phyloP scores from a whole-genome alignment of 2,888 invertebrate genomes.

The Drosophila multiciliata region DNA sequence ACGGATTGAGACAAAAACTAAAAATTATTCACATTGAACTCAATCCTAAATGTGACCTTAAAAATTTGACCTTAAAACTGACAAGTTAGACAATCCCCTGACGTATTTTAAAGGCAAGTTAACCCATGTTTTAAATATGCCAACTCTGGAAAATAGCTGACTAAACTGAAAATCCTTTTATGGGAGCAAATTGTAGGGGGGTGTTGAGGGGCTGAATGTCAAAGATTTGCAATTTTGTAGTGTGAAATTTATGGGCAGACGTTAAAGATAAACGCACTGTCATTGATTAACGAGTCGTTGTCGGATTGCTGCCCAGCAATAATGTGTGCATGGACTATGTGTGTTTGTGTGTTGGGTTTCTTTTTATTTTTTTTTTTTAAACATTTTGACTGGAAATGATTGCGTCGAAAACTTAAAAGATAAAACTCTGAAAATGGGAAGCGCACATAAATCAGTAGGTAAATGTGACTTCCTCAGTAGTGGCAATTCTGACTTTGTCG shows the following conservation, averaged over 20 bases:
- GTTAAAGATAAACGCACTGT: conserved; percentile 77
- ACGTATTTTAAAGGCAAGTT: conserved; percentile 1
- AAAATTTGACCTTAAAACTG: neutral
- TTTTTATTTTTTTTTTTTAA: conserved; percentile 37
- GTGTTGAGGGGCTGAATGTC: conserved; percentile 23
- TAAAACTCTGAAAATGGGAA: conserved; percentile 67
- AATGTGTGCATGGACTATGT: conserved; percentile 21
- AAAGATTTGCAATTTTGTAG: conserved; percentile 75
- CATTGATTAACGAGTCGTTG: conserved; percentile 73
- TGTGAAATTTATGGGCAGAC: conserved; percentile 71
- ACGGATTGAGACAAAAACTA: neutral
- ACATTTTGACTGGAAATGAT: conserved; percentile 79
- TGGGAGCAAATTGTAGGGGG: conserved; percentile 22
- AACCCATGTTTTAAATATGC: conserved; percentile 34
- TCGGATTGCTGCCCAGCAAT: conserved; percentile 44
- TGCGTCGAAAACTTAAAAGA: conserved; percentile 76
- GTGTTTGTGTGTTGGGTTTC: conserved; percentile 21
- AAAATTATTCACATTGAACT: neutral
- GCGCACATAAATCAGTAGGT: conserved; percentile 76
- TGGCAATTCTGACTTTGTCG: conserved; percentile 48
- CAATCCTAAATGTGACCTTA: neutral
- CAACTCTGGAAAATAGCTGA: conserved; percentile 34
- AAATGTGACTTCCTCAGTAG: conserved; percentile 69
- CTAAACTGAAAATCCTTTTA: conserved; percentile 40
- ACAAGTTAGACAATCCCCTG: conserved; percentile 5